Evolutionary conservation across 2,797 vertebrate genomes (phyloP).

Genomic region (Hyperoplus lanceolatus): DNA sequence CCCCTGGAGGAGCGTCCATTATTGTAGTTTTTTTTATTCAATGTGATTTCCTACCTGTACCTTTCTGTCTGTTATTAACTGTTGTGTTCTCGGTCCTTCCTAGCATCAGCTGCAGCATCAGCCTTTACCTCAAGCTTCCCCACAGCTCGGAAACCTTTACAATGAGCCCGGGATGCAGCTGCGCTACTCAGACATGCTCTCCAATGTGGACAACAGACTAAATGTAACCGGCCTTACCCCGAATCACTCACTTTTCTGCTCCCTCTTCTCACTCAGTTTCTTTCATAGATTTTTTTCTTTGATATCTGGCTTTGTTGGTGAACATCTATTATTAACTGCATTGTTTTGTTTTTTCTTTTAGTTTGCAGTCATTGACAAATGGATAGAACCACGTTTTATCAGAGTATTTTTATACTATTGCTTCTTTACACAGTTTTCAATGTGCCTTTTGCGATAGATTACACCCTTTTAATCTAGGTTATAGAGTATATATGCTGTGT

Average conservation of each 20-base stretch:
- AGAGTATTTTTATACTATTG: conserved; percentile 5
- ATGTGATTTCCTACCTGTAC: conserved; percentile 17
- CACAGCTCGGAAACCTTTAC: conserved; percentile 87
- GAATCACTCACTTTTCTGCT: conserved; percentile 33
- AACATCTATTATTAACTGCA: conserved; percentile 26
- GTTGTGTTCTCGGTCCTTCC: conserved; percentile 76
- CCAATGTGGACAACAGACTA: conserved; percentile 84
- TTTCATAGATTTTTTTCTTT: conserved; percentile 17
- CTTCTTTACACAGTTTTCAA: background rate
- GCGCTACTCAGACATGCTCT: conserved; percentile 87
- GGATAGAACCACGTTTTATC: conserved; percentile 11
- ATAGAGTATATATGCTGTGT: background rate
- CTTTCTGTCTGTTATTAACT: conserved; percentile 46
- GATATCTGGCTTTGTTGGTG: conserved; percentile 19
- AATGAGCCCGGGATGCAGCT: conserved; percentile 85
- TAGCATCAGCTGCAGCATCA: conserved; percentile 85
- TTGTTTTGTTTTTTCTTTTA: conserved; percentile 36
- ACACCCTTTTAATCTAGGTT: background rate
- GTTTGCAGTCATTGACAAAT: conserved; percentile 30
- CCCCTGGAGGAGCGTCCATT: background rate
- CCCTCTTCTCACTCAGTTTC: conserved; percentile 11
- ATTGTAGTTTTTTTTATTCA: conserved; percentile 7
- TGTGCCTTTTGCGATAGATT: conserved; percentile 7
- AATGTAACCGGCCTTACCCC: conserved; percentile 80
- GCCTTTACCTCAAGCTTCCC: conserved; percentile 88